Base-by-base conservation (phyloP, 2,888 invertebrate species). In the Copidosoma aretas region DNA sequence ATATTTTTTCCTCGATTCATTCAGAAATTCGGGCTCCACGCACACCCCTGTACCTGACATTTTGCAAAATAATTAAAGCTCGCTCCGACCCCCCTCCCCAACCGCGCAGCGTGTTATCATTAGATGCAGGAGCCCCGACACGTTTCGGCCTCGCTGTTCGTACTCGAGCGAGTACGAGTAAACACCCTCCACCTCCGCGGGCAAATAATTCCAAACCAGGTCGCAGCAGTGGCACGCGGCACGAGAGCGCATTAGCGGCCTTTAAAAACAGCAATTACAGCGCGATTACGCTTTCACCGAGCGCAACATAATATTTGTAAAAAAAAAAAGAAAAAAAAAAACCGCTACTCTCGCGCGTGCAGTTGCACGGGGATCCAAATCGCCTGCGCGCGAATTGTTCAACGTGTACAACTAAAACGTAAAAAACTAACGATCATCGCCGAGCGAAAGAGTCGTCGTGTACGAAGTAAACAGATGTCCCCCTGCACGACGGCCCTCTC, bases 211-310 rank as follows among this genome's bases (percentile, higher is more conserved):
- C n/a, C 10, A 25, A 60, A 51, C 19, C 39, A 60, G 60, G 32
- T 52, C 60, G 39, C 39, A 60, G 49, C 49, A 25, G 25, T 52
- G 15, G 14, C 53, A 1, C 14, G 10, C n/a, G n/a, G n/a, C 24
- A 43, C 46, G 46, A 59, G 46, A 17, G 12, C 8, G 43, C 43
- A 17, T 46, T 46, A 46, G 12, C 43, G 12, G 15, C 15, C 43
- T 59, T 43, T 59, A 17, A 60, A 60, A 60, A 19, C 60, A 51
- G 60, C 51, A 60, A 52, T 60, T 51, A 32, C 60, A 41, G 21
- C 22, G 41, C 19, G 21, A 41, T 58, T 39, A 21, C 41, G 21
- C 14, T 46, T 32, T 32, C 32, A 32, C 32, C 43, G 43, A 46
- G 43, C 12, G 12, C 12, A 17, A 14, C 12, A 46, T 17, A 32